A percentile compares a stretch with the other conserved stretches of the same genome.
Conservation (phyloP, 2,113 vertebrate genomes). For the Pionites leucogaster region DNA sequence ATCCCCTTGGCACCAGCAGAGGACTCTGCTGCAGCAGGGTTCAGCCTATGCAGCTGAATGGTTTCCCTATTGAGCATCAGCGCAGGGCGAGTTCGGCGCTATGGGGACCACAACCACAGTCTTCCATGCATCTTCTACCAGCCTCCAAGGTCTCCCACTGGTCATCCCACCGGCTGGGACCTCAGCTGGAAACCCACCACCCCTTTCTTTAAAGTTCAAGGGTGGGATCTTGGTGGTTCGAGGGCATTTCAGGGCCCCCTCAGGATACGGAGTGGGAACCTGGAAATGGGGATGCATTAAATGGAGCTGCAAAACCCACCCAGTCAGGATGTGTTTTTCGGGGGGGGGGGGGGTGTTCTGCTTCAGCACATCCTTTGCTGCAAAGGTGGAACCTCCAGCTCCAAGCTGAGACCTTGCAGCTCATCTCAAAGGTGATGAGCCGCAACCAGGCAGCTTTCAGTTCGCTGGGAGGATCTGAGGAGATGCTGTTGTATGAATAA, state of each 20-base stretch:
- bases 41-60: not conserved
- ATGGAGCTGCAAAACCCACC: not conserved
- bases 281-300: not conserved
- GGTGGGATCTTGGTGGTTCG: not conserved
- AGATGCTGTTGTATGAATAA: not conserved
- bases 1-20: constrained; percentile 25
- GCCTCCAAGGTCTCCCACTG: not conserved
- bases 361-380: not conserved
- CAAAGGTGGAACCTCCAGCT: fast-evolving
- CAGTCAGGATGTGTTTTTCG: not conserved
- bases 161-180: not conserved
- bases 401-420: not conserved
- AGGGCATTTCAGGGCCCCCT: not conserved
- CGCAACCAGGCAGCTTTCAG: not conserved
- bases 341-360: too few relatives aligned
- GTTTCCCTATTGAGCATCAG: not conserved
- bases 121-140: not conserved
- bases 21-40: constrained; percentile 41
- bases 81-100: not conserved
- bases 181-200: not conserved
- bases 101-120: not conserved
- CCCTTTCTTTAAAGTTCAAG: not conserved
- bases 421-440: not conserved
- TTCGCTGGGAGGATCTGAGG: too few relatives aligned
- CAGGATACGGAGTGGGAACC: fast-evolving